These are phyloP conservation scores for Schizopygopsis pylzovi DNA, from an alignment of 2,797 vertebrate genomes.

Conservation along the genomic window DNA sequence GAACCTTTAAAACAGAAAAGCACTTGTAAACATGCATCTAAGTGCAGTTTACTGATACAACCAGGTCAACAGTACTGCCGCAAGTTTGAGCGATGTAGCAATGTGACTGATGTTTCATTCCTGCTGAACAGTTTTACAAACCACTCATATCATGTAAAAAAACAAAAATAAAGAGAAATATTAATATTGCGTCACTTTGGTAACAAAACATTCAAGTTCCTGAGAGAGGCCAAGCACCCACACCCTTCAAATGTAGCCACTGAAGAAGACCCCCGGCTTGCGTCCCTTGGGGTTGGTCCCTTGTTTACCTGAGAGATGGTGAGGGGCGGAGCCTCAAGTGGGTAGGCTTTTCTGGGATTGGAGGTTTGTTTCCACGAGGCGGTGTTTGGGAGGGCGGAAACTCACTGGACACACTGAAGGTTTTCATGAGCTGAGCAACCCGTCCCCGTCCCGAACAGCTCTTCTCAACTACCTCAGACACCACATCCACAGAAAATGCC, in stretches of 20 bases:
- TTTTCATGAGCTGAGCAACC: conserved; percentile 81
- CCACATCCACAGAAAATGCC: conserved; percentile 42
- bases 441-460: conserved; percentile 71
- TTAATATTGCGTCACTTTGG: conserved; percentile 49
- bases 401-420: conserved; percentile 68
- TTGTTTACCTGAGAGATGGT: conserved; percentile 75
- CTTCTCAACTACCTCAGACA: conserved; percentile 37
- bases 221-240: conserved; percentile 51
- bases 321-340: conserved; percentile 72
- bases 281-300: conserved; percentile 8
- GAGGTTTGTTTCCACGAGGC: conserved; percentile 70
- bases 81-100: neutral
- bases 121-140: conserved; percentile 30
- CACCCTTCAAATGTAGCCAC: conserved; percentile 26
- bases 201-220: conserved; percentile 57
- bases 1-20: neutral
- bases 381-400: conserved; percentile 50
- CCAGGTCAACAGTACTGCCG: conserved; percentile 1
- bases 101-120: conserved; percentile 36
- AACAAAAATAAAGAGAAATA: conserved; percentile 14
- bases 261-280: neutral
- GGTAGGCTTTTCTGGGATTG: conserved; percentile 75
- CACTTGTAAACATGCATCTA: neutral
- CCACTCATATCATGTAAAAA: conserved; percentile 36
- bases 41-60: neutral